phyloP scores from a whole-genome alignment of 2,797 vertebrate species.

The Siniperca obscura region DNA sequence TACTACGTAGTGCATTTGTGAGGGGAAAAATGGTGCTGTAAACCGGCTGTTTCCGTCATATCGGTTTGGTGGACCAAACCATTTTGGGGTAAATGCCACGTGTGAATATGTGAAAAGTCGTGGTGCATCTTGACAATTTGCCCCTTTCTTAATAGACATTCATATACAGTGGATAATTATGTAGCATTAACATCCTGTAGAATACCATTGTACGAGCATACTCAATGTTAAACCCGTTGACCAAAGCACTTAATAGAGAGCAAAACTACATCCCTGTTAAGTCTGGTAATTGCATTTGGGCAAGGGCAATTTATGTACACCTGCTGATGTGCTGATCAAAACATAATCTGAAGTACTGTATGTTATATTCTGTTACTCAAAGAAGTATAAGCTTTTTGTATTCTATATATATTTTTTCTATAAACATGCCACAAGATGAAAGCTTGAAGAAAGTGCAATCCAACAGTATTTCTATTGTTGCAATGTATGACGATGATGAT shows the following conservation, averaged over 20 bases:
- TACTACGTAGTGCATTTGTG: slow-evolving; percentile 66
- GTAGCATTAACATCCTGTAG: slow-evolving; percentile 85
- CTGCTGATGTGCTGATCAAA: slow-evolving; percentile 86
- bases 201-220: slow-evolving; percentile 81
- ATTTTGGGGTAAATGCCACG: slow-evolving; percentile 68
- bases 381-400: slow-evolving; percentile 88
- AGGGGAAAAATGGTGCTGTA: slow-evolving; percentile 62
- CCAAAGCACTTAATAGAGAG: slow-evolving; percentile 85
- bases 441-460: slow-evolving; percentile 87
- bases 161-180: slow-evolving; percentile 80
- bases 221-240: slow-evolving; percentile 81
- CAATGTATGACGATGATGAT: slow-evolving; percentile 76
- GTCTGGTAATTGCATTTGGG: slow-evolving; percentile 75
- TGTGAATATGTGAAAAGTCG: slow-evolving; percentile 78
- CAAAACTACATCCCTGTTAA: slow-evolving; percentile 77
- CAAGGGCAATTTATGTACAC: slow-evolving; percentile 80
- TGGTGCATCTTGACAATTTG: slow-evolving; percentile 75
- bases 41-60: slow-evolving; percentile 62
- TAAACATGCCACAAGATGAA: slow-evolving; percentile 84
- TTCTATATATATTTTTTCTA: slow-evolving; percentile 88
- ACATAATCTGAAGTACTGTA: slow-evolving; percentile 88
- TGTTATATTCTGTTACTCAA: slow-evolving; percentile 87
- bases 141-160: slow-evolving; percentile 69
- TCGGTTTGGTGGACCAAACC: slow-evolving; percentile 73
- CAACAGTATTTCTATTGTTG: slow-evolving; percentile 86